These are phyloP conservation scores for Thereva unica DNA, from an alignment of 2,888 invertebrate genomes.

Conservation along the genomic window DNA sequence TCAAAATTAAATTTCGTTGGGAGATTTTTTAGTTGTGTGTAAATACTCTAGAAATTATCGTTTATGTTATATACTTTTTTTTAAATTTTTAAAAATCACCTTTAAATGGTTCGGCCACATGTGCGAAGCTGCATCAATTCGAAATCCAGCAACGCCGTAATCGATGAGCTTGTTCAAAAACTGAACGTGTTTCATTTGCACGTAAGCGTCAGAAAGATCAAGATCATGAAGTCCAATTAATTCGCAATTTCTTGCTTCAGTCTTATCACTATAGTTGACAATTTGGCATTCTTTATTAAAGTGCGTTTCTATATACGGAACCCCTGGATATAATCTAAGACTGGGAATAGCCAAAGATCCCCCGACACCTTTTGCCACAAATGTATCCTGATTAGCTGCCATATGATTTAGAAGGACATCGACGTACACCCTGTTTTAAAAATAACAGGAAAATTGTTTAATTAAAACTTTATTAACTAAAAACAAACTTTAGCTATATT, in stretches of 20 bases:
- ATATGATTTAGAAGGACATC: slow-evolving; percentile 33
- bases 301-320: slow-evolving; percentile 18
- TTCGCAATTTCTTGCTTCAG: slow-evolving; percentile 16
- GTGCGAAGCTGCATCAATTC: slow-evolving; percentile 31
- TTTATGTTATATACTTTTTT: too few species aligned
- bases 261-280: not conserved
- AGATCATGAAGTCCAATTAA: slow-evolving; percentile 26
- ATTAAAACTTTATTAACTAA: not conserved
- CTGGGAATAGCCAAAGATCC: slow-evolving; percentile 16
- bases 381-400: slow-evolving; percentile 24
- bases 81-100: slow-evolving; percentile 50
- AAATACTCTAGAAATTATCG: slow-evolving; percentile 10
- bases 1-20: not conserved
- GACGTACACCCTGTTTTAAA: slow-evolving; percentile 5
- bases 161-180: slow-evolving; percentile 15
- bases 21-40: slow-evolving; percentile 10
- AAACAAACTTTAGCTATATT: not conserved
- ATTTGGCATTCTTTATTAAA: slow-evolving; percentile 18
- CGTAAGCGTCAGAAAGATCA: slow-evolving; percentile 13
- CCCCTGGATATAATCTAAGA: slow-evolving; percentile 17
- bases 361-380: slow-evolving; percentile 34
- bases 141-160: slow-evolving; percentile 30
- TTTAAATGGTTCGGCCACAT: slow-evolving; percentile 38
- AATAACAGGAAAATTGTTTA: not conserved
- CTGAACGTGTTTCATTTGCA: slow-evolving; percentile 1